Evolutionary conservation across 2,888 invertebrate species (phyloP), one percentile per base, ranked within the genome.

Genomic region (Rugalucina vietnamica): DNA sequence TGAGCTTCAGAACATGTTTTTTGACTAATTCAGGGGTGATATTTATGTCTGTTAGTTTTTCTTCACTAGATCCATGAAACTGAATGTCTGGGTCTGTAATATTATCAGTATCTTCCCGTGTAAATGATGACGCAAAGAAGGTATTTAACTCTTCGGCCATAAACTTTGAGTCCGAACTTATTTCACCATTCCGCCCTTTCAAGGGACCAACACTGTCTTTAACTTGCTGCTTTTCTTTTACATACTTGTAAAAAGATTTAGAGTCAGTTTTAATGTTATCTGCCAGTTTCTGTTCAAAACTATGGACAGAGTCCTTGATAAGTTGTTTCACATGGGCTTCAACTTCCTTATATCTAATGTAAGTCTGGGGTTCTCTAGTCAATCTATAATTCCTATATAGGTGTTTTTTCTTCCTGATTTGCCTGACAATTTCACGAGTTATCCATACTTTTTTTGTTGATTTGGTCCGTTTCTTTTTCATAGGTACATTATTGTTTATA

Each of bases 181-280:
- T 29, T 60, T 60, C 60, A 60, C 60, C 43, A 43, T 43, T 43
- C 8, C 43, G 18, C 18, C 43, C 43, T 18, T n/a, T 29, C 2
- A 27, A 43, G n/a, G 21, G 37, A 37, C 27, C 49, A 37, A 73
- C 43, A 29, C 43, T 43, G 1, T 54, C 75, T 24, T 21, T 37
- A 34, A 75, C 57, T 24, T 75, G 75, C 18, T 57, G 75, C 36
- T 75, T 75, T 14, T 60, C 60, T 24, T 36, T 75, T 2, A 75
- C 57, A 75, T 75, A 75, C 24, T 75, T 75, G 75, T 75, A 75
- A 57, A 75, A 75, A 14, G 75, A 75, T 60, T 75, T 75, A n/a
- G 57, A 54, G 75, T 75, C 75, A 4, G 39, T 1, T 43, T 73
- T 73, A 43, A 73, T 43, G 27, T 73, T 43, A 5, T 73, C 49